Evolutionary conservation across 92 coral and sea anemone genomes (phyloP), one percentile per base, ranked within the genome.

Genomic region (Paragorgia papillata): DNA sequence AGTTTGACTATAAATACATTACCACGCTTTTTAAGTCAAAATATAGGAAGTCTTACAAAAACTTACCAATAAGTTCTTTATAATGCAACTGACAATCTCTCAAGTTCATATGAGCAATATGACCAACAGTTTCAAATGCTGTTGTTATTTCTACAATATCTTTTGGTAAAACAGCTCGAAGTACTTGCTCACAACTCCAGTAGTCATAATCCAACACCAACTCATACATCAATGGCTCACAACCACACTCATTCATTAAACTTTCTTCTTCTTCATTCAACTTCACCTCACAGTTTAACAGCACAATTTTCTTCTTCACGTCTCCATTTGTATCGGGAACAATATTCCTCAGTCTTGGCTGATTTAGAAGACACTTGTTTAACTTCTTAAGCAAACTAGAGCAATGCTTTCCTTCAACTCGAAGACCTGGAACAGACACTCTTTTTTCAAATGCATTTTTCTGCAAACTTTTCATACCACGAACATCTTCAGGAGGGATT

Each of bases 121-220:
- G 98, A 25, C 98, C 98, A 24, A 94, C 83, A 35, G 97, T 88
- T 83, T 94, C 98, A 87, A 94, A 94, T 2, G 93, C 90, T 9
- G 97, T 82, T 1, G 98, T 96, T 17, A 94, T 85, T 73, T 94
- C 98, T 2, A 75, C 71, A 21, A 91, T 80, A 69, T 91, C 97
- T 30, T 35, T 61, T 1, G 98, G 98, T 55, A 94, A 81, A 5
- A 89, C 82, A 9, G 92, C 97, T 44, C 92, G 80, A 28, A 94
- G 60, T 24, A 91, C 84, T 68, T 94, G 97, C 25, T 94, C 98
- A 29, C 88, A 65, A 25, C 89, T 86, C 98, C 98, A 94, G 59
- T 84, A 84, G 57, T 87, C 90, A 82, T 94, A 94, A 27, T 80
- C 87, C 43, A 91, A 70, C n/a, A 55, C 80, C 58, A 94, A 58